Conservation (phyloP, 2,113 vertebrate genomes). For the Cephalopterus ornatus region DNA sequence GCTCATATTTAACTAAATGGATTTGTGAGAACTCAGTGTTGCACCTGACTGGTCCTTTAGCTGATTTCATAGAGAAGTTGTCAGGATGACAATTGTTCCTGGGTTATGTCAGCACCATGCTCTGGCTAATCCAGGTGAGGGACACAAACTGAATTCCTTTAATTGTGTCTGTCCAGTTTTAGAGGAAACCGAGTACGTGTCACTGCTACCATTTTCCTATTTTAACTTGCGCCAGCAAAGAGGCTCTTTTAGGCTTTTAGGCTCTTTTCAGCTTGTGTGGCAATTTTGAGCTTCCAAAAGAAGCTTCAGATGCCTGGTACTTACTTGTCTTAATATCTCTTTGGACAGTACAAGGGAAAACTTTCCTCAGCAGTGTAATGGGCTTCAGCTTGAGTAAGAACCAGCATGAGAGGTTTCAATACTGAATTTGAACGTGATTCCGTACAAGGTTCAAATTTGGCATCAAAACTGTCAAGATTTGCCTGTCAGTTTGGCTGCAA, state of each 20-base stretch:
- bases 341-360: not conserved
- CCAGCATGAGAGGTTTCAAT: not conserved
- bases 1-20: not conserved
- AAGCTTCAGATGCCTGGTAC: not conserved
- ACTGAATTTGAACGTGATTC: conserved; percentile 4
- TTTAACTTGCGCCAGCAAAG: conserved; percentile 13
- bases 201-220: not conserved
- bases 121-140: not conserved
- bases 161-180: not conserved
- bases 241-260: not conserved
- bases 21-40: not conserved
- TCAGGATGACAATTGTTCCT: not conserved
- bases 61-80: not conserved
- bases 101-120: not conserved
- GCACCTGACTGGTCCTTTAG: not conserved
- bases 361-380: not conserved
- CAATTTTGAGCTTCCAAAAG: conserved; percentile 26
- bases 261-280: conserved; percentile 1
- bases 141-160: not conserved
- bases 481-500: conserved; percentile 12
- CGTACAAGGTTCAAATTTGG: not conserved
- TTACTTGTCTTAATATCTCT: not conserved
- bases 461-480: not conserved
- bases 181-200: not conserved
- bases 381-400: not conserved